Evolutionary conservation across 1,140 invertebrate species (phyloP), one percentile per base, ranked within the genome.

Genomic region (Drosophila funebris): DNA sequence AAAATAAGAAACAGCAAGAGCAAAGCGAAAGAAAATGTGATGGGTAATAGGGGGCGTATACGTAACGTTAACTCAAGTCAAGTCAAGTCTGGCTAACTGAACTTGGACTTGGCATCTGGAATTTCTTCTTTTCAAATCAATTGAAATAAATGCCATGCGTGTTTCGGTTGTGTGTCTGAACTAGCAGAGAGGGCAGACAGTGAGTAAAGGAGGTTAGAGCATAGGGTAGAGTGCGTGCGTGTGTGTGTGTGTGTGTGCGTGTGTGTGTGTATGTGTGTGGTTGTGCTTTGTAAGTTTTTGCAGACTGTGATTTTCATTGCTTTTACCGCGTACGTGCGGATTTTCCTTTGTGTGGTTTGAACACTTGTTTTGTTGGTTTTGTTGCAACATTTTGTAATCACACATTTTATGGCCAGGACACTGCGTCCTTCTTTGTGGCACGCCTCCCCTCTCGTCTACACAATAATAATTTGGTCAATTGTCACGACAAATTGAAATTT

Each of bases 391-490:
- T 61, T 44, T 69, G 54, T 68, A 69, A 39, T 73, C 39, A 24
- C 16, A 22, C 48, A 66, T 71, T 48, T 57, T 48, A 44, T 69
- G 31, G 24, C 13, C 33, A 4, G 33, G 5, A 13, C 9, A 36
- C 11, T 1, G 3, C n/a, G 33, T 48, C 22, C 14, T 33, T 8
- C 37, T 61, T 16, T 37, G 8, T 31, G 31, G 2, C 11, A 29
- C 39, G 9, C 33, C 33, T 39, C 46, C 43, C n/a, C 48, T 56
- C 56, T 52, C 57, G 27, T 69, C 62, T 29, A 13, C 6, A 14
- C 24, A 18, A n/a, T 66, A 18, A n/a, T 66, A 78, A 82, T 73
- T 83, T 88, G 83, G 68, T 76, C 83, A 88, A 73, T 79, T 83
- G 83, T 83, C 78, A 87, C 72, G 83, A 53, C n/a, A 57, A 56